Evolutionary conservation across 2,797 vertebrate genomes (phyloP).

Genomic region (Numenius phaeopus): DNA sequence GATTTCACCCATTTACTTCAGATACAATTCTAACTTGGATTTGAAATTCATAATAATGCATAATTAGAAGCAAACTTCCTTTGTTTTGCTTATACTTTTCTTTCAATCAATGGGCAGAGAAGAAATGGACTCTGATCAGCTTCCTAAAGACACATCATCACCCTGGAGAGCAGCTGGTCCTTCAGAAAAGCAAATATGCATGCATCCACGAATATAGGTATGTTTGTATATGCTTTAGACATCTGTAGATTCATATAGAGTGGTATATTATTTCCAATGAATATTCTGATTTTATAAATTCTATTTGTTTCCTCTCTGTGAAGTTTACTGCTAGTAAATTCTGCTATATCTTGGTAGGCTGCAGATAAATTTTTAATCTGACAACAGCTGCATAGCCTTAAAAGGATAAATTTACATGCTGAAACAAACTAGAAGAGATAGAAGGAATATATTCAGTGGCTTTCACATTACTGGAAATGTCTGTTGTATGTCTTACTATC

Average conservation of each 20-base stretch:
- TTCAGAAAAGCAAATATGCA: not conserved
- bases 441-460: not conserved
- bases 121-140: constrained; percentile 10
- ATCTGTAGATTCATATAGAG: not conserved
- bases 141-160: not conserved
- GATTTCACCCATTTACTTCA: constrained; percentile 35
- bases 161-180: not conserved
- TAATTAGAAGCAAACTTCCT: not conserved
- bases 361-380: constrained; percentile 59
- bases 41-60: constrained; percentile 25
- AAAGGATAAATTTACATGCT: constrained; percentile 47
- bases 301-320: constrained; percentile 30
- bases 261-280: constrained; percentile 13
- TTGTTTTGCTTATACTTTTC: not conserved
- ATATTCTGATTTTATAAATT: constrained; percentile 58
- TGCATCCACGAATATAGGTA: not conserved
- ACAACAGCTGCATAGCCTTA: constrained; percentile 23
- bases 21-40: not conserved
- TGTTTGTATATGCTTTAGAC: not conserved
- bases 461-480: constrained; percentile 25
- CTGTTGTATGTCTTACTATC: not conserved
- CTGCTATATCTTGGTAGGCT: not conserved
- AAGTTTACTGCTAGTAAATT: constrained; percentile 15
- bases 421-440: constrained; percentile 2
- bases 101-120: not conserved